These are phyloP conservation scores for Grammomys dolichurus DNA, from an alignment of 2,113 vertebrate species.

Conservation along the genomic window DNA sequence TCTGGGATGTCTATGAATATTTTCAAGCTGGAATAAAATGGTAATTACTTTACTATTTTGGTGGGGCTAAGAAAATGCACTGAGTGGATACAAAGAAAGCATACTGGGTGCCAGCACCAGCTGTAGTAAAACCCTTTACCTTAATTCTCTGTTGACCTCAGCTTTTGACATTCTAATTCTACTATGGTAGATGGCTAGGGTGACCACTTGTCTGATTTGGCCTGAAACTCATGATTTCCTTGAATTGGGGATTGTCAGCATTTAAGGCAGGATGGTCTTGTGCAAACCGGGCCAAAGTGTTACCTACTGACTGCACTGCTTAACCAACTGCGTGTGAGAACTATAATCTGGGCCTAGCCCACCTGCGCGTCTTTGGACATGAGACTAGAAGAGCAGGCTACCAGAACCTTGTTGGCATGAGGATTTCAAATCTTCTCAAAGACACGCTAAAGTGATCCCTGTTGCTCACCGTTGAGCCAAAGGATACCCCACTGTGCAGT, in stretches of 20 bases:
- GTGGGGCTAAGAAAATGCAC: neutral
- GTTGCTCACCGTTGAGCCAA: neutral
- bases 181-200: neutral
- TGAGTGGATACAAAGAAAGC: conserved; percentile 11
- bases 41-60: neutral
- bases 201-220: neutral
- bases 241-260: neutral
- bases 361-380: neutral
- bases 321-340: neutral
- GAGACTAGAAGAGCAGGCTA: neutral
- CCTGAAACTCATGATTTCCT: neutral
- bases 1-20: neutral
- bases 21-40: conserved; percentile 10
- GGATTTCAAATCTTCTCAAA: neutral
- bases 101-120: neutral
- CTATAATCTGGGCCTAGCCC: neutral
- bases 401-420: neutral
- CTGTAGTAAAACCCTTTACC: neutral
- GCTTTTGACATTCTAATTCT: neutral
- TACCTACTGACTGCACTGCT: neutral
- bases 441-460: neutral
- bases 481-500: neutral
- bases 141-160: neutral
- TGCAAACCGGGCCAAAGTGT: neutral
- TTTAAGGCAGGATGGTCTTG: neutral